A percentile compares a stretch with the other conserved stretches of the same genome.
These are phyloP conservation scores for Capitulum mitella DNA, from an alignment of 2,888 invertebrate genomes.

Conservation along the genomic window DNA sequence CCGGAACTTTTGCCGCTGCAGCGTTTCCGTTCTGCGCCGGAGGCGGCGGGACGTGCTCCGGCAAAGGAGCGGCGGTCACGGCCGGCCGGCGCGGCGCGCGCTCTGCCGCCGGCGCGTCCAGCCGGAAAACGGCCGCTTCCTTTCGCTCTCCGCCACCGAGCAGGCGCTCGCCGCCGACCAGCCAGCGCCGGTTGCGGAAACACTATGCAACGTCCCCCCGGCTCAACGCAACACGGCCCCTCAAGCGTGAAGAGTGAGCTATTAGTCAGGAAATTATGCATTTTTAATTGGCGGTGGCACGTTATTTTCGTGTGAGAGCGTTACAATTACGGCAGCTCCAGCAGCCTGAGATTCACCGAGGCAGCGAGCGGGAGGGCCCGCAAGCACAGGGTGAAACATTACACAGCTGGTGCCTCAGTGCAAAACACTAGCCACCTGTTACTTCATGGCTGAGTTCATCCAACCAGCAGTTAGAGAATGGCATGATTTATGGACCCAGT, in stretches of 20 bases:
- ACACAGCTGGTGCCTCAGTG: background rate
- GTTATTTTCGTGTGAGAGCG: conserved; percentile 4
- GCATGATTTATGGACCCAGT: no score
- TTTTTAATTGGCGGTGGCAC: background rate
- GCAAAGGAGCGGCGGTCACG: background rate
- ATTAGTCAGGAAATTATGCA: background rate
- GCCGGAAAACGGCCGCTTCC: conserved; percentile 1
- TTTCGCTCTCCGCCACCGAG: background rate
- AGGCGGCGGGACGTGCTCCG: no score
- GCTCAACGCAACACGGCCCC: background rate
- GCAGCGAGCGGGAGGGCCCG: background rate
- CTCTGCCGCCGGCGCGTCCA: background rate
- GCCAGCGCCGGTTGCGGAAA: background rate
- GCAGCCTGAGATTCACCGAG: background rate
- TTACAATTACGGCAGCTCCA: background rate
- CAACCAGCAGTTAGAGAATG: no score
- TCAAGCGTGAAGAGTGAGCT: background rate
- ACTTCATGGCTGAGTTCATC: no score
- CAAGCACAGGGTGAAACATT: background rate
- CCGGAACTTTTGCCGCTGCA: conserved; percentile 5
- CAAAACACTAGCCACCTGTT: background rate
- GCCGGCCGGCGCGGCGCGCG: background rate
- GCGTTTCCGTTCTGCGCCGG: background rate
- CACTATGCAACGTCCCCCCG: background rate
- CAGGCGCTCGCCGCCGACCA: background rate